These are phyloP conservation scores for Aethes cnicana DNA, from an alignment of 2,888 invertebrate species.

Conservation along the genomic window DNA sequence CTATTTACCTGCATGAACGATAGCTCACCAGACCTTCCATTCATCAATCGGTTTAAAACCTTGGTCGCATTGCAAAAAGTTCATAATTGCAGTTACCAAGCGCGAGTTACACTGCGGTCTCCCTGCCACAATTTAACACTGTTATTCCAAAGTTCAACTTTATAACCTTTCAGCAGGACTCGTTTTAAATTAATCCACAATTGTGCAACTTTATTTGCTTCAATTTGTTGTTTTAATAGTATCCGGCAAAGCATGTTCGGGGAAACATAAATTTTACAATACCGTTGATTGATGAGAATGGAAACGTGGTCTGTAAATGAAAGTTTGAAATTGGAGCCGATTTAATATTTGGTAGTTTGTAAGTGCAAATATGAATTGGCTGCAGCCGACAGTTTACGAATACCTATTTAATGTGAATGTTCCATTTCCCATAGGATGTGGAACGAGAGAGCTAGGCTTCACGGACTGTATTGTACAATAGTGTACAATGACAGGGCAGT, in stretches of 20 bases:
- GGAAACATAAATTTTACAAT: conserved; percentile 20
- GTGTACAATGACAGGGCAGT: conserved; percentile 9
- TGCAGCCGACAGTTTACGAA: neutral
- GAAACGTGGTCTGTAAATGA: conserved; percentile 6
- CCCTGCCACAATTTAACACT: too few relatives aligned
- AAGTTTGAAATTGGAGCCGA: conserved; percentile 9
- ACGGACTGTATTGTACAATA: conserved; percentile 9
- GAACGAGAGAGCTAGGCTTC: neutral
- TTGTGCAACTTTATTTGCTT: conserved; percentile 10
- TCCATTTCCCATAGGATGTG: conserved; percentile 14
- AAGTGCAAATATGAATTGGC: conserved; percentile 6
- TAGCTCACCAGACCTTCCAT: neutral
- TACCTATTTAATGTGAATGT: conserved; percentile 12
- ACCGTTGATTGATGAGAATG: conserved; percentile 6
- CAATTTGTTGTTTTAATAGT: conserved; percentile 28
- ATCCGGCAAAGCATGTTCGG: conserved; percentile 12
- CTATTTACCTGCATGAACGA: too few relatives aligned
- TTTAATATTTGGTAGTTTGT: conserved; percentile 8
- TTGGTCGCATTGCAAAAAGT: neutral
- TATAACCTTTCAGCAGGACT: neutral
- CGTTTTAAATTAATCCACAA: neutral
- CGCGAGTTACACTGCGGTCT: neutral
- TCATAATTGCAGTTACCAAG: neutral
- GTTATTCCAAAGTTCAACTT: neutral
- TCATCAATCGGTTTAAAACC: conserved; percentile 1